phyloP scores from a whole-genome alignment of 2,113 vertebrate species.

The Phalacrocorax brasilianus region DNA sequence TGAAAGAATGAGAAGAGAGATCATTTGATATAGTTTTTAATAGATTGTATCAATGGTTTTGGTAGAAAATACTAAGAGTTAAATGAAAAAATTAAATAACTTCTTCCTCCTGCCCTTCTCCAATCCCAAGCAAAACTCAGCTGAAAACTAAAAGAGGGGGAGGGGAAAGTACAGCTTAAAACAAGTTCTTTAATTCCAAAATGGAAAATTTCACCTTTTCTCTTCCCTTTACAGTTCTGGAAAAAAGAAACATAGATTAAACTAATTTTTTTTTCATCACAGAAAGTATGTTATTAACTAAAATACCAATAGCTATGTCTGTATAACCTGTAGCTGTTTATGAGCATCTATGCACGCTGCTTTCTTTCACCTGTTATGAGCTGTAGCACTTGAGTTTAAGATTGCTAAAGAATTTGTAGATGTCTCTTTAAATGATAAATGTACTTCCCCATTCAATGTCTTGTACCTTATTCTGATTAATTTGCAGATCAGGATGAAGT shows the following conservation, averaged over 20 bases:
- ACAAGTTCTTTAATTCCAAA: not conserved
- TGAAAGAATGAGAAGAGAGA: not conserved
- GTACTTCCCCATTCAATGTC: not conserved
- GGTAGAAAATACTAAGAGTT: not conserved
- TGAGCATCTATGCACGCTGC: not conserved
- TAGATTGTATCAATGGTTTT: not conserved
- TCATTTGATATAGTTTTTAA: not conserved
- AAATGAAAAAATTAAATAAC: not conserved
- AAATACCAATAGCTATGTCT: fast-evolving
- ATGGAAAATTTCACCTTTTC: not conserved
- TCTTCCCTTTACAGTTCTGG: not conserved
- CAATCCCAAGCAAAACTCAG: not conserved
- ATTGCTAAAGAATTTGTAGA: not conserved
- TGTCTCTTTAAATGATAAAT: not conserved
- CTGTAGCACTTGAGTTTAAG: not conserved
- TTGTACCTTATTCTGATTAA: not conserved
- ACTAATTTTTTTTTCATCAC: not conserved
- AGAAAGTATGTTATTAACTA: not conserved
- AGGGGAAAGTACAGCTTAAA: not conserved
- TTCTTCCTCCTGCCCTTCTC: not conserved
- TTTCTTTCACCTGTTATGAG: not conserved
- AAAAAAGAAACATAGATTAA: not conserved
- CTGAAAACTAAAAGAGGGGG: not conserved
- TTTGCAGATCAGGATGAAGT: not conserved
- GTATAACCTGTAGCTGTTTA: not conserved